phyloP scores from a whole-genome alignment of 2,797 vertebrate species.

The Etheostoma nigrum region DNA sequence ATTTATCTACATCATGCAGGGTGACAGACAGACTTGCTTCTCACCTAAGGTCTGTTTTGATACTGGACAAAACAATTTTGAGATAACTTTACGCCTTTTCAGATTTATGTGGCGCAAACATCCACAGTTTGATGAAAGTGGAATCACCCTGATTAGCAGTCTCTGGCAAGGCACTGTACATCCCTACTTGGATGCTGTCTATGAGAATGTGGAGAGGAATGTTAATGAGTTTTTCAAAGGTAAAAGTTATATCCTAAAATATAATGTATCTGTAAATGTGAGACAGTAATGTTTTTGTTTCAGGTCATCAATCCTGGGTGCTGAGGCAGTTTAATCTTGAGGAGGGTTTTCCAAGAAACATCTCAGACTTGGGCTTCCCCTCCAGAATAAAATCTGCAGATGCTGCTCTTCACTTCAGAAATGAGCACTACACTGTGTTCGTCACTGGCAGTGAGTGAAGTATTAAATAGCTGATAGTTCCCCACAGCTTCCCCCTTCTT shows the following conservation, averaged over 20 bases:
- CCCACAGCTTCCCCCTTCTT: neutral
- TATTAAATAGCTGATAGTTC: conserved; percentile 19
- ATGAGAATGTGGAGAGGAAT: conserved; percentile 64
- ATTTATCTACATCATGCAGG: neutral
- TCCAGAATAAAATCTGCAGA: conserved; percentile 67
- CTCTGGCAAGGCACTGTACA: conserved; percentile 72
- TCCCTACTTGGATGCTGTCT: conserved; percentile 69
- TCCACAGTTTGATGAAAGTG: conserved; percentile 67
- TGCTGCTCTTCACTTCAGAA: conserved; percentile 74
- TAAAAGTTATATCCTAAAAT: conserved; percentile 22
- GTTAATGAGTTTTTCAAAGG: conserved; percentile 78
- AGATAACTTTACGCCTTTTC: conserved; percentile 24
- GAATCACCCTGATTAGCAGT: conserved; percentile 72
- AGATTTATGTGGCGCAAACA: conserved; percentile 82
- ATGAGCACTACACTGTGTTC: conserved; percentile 62
- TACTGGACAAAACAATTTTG: neutral
- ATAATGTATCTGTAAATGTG: neutral
- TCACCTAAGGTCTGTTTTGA: neutral
- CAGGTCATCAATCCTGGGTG: conserved; percentile 75
- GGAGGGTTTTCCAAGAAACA: conserved; percentile 72
- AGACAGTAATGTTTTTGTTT: conserved; percentile 4
- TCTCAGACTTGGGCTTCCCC: conserved; percentile 75
- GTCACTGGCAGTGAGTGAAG: conserved; percentile 75
- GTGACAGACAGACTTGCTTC: neutral
- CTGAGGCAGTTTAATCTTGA: conserved; percentile 53